phyloP scores from a whole-genome alignment of 2,888 invertebrate genomes.

The Lithophane leautieri region DNA sequence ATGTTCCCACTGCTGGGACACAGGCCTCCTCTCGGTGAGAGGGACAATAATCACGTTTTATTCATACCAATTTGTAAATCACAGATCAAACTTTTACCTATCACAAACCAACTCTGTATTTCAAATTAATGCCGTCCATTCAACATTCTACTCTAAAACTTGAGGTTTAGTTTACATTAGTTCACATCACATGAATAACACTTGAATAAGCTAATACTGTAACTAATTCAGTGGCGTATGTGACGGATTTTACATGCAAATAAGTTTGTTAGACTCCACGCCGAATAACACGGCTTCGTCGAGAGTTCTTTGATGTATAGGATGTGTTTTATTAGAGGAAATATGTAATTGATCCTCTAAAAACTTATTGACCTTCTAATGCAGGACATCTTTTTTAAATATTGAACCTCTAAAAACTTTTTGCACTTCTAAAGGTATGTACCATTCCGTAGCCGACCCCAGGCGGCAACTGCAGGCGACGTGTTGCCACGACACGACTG shows the following conservation, averaged over 20 bases:
- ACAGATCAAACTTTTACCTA: not conserved
- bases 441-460: too few relatives aligned
- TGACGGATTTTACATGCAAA: constrained; percentile 39
- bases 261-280: constrained; percentile 41
- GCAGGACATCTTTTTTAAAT: not conserved
- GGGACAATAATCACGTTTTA: too few relatives aligned
- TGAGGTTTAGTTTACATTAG: constrained; percentile 38
- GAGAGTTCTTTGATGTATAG: constrained; percentile 18
- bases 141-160: constrained; percentile 26
- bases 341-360: not conserved
- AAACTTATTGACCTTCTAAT: not conserved
- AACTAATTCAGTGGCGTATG: constrained; percentile 36
- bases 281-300: constrained; percentile 20
- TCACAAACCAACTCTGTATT: not conserved
- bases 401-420: not conserved
- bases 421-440: not conserved
- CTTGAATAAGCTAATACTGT: constrained; percentile 40
- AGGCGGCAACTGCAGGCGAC: too few relatives aligned
- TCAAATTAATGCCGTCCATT: constrained; percentile 25
- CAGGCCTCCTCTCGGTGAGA: too few relatives aligned
- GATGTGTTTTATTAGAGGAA: not conserved
- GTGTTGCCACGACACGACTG: too few relatives aligned
- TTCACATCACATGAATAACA: constrained; percentile 36
- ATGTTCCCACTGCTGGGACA: too few relatives aligned
- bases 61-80: not conserved